phyloP scores from a whole-genome alignment of 2,113 vertebrate species.

The Chloebia gouldiae region DNA sequence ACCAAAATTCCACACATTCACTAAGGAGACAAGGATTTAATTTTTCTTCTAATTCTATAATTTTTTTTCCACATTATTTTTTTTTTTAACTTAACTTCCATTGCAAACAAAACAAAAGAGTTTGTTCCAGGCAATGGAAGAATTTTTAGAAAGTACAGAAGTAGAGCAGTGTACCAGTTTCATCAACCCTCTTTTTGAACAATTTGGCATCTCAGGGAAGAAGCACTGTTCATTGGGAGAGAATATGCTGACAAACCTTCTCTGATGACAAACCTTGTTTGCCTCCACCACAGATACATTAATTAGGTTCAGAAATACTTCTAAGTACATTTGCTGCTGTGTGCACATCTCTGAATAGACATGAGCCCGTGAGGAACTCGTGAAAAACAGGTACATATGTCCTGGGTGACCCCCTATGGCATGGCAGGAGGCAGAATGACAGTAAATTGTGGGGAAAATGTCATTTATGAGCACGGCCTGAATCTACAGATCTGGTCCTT shows the following conservation, averaged over 20 bases:
- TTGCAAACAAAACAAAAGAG: not conserved
- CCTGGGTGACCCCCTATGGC: not conserved
- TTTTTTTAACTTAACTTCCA: not conserved
- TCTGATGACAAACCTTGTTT: not conserved
- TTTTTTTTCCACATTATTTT: not conserved
- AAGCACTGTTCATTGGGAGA: not conserved
- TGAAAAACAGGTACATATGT: not conserved
- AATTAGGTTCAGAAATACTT: not conserved
- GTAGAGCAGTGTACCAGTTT: not conserved
- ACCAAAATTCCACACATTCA: not conserved
- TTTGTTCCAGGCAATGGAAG: not conserved
- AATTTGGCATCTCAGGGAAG: not conserved
- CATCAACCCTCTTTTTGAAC: not conserved
- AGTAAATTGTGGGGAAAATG: not conserved
- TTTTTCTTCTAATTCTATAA: not conserved
- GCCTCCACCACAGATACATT: not conserved
- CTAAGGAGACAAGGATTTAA: not conserved
- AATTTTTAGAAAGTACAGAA: not conserved
- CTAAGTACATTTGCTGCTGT: not conserved
- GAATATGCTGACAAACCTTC: not conserved
- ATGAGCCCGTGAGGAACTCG: not conserved
- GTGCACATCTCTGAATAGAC: not conserved
- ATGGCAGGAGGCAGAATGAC: not conserved
- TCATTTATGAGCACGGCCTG: not conserved
- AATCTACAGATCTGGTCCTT: not conserved